These are phyloP conservation scores for Botia kubotai DNA, from an alignment of 2,797 vertebrate genomes.

Conservation along the genomic window DNA sequence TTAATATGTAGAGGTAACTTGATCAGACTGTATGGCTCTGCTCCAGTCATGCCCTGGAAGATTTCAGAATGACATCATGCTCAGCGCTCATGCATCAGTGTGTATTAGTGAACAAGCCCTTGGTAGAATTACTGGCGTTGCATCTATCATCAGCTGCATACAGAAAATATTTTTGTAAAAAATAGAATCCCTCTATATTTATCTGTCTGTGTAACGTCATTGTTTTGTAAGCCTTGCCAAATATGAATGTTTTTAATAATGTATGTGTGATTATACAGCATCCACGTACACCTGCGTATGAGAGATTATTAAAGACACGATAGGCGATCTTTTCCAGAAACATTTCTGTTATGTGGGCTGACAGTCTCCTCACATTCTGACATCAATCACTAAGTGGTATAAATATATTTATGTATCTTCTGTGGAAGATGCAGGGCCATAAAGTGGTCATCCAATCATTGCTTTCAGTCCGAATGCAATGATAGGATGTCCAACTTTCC, in stretches of 20 bases:
- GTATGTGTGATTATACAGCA: not conserved
- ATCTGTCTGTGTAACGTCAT: not conserved
- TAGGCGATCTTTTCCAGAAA: too few relatives aligned
- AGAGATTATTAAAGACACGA: too few relatives aligned
- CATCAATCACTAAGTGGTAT: too few relatives aligned
- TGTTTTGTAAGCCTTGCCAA: not conserved
- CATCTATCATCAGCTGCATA: not conserved
- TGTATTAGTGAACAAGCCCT: not conserved
- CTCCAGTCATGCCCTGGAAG: not conserved
- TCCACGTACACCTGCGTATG: not conserved
- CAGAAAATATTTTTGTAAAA: not conserved
- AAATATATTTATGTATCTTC: too few relatives aligned
- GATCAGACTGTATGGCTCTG: not conserved
- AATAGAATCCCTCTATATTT: not conserved
- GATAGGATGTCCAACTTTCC: too few relatives aligned
- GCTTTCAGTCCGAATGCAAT: too few relatives aligned
- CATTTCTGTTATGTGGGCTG: too few relatives aligned
- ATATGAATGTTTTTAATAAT: not conserved
- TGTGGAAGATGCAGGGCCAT: too few relatives aligned
- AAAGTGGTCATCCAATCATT: too few relatives aligned
- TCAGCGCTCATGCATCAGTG: conserved; percentile 12
- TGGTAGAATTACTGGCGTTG: not conserved
- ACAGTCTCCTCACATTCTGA: too few relatives aligned
- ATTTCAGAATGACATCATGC: not conserved
- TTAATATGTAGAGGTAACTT: not conserved